A percentile compares a stretch with the other conserved stretches of the same genome.
Evolutionary conservation across 2,113 vertebrate species (phyloP).

Genomic region (Asarcornis scutulata): DNA sequence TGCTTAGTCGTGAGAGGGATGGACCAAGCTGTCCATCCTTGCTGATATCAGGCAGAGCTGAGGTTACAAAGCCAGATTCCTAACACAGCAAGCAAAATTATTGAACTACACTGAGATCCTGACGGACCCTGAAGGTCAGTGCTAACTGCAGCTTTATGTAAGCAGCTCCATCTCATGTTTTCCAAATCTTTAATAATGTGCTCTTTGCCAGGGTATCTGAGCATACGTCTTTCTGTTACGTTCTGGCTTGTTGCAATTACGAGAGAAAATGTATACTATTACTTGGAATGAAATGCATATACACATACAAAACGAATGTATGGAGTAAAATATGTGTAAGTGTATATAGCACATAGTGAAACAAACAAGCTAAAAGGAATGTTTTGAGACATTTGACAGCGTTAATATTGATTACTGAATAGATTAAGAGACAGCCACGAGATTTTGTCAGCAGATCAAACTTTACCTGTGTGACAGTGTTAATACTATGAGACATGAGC

Average conservation of each 20-base stretch:
- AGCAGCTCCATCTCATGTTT: neutral
- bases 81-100: neutral
- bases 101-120: neutral
- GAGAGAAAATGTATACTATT: constrained; percentile 8
- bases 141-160: neutral
- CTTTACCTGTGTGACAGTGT: constrained; percentile 56
- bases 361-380: constrained; percentile 40
- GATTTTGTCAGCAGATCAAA: constrained; percentile 75
- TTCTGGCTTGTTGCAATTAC: neutral
- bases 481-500: constrained; percentile 52
- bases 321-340: constrained; percentile 42
- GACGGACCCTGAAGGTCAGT: neutral
- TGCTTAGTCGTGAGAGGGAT: neutral
- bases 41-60: neutral
- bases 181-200: neutral
- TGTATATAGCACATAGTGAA: neutral
- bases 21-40: neutral
- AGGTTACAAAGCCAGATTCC: neutral
- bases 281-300: constrained; percentile 63
- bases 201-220: neutral
- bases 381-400: constrained; percentile 63
- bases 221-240: neutral
- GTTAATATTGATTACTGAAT: constrained; percentile 75
- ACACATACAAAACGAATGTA: neutral
- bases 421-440: constrained; percentile 76